A percentile compares a stretch with the other conserved stretches of the same genome.
phyloP scores from a whole-genome alignment of 2,888 invertebrate genomes.

The Aspidiotus rigidus region DNA sequence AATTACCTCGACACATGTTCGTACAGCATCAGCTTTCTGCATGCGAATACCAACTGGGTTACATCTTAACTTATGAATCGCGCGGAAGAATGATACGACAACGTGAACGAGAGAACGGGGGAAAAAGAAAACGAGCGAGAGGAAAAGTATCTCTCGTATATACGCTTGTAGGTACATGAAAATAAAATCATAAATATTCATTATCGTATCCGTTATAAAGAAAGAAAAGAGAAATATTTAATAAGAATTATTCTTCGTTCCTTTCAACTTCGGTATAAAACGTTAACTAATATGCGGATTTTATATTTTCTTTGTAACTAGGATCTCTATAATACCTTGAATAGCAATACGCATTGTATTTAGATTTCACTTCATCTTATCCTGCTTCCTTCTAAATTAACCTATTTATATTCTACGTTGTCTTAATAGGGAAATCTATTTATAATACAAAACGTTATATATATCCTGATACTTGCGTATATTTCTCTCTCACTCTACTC shows the following conservation, averaged over 20 bases:
- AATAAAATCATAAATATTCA: constrained; percentile 3
- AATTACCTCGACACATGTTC: too few species aligned
- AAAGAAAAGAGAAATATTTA: not conserved
- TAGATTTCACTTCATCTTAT: constrained; percentile 13
- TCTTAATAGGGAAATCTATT: constrained; percentile 8
- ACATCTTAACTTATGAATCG: too few species aligned
- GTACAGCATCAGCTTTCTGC: too few species aligned
- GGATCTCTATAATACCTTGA: constrained; percentile 18
- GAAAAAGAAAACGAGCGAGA: too few species aligned
- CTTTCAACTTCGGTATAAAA: not conserved
- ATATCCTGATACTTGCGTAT: too few species aligned
- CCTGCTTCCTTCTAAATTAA: constrained; percentile 19
- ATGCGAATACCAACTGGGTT: too few species aligned
- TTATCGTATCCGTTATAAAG: constrained; percentile 1
- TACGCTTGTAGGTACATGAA: not conserved
- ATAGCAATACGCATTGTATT: constrained; percentile 28
- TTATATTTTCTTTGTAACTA: constrained; percentile 10
- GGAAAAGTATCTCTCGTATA: too few species aligned
- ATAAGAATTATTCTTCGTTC: constrained; percentile 4
- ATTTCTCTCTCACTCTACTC: too few species aligned
- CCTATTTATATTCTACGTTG: constrained; percentile 27
- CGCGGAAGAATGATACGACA: too few species aligned
- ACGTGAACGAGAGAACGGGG: too few species aligned
- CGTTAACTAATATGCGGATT: constrained; percentile 13
- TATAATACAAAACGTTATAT: not conserved